Percentiles rank a stretch among this genome's conserved stretches.
Conservation (phyloP, 2,888 invertebrate species). For the Ochropleura leucogaster region DNA sequence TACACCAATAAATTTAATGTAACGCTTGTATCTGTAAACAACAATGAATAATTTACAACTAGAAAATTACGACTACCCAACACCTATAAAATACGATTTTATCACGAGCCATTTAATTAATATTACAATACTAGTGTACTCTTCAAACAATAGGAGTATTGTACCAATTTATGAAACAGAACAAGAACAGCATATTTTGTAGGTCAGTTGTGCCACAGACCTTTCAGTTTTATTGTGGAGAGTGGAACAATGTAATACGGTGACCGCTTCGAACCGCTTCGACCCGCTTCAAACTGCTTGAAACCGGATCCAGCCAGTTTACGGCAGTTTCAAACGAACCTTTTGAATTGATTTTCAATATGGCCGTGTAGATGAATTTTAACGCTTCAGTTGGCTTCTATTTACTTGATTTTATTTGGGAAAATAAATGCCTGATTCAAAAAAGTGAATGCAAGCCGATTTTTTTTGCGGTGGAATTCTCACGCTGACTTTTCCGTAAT, state of each 20-base stretch:
- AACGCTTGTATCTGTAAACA: conserved; percentile 1
- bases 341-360: conserved; percentile 49
- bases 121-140: conserved; percentile 5
- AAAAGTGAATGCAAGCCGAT: no score
- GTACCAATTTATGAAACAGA: conserved; percentile 33
- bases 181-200: conserved; percentile 29
- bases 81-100: conserved; percentile 28
- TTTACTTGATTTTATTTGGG: not conserved
- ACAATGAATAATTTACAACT: conserved; percentile 13
- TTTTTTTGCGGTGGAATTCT: not conserved
- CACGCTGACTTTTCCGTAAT: not conserved
- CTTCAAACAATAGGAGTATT: conserved; percentile 35
- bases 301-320: conserved; percentile 56
- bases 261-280: conserved; percentile 40
- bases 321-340: conserved; percentile 38
- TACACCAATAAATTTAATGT: conserved; percentile 5
- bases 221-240: conserved; percentile 53
- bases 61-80: conserved; percentile 11
- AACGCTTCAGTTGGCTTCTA: not conserved
- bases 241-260: conserved; percentile 55
- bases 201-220: conserved; percentile 51
- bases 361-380: conserved; percentile 19
- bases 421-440: no score
- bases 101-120: conserved; percentile 33
- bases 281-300: conserved; percentile 45